Base-by-base conservation (phyloP, 1,140 invertebrate species). In the Papilio helenus region DNA sequence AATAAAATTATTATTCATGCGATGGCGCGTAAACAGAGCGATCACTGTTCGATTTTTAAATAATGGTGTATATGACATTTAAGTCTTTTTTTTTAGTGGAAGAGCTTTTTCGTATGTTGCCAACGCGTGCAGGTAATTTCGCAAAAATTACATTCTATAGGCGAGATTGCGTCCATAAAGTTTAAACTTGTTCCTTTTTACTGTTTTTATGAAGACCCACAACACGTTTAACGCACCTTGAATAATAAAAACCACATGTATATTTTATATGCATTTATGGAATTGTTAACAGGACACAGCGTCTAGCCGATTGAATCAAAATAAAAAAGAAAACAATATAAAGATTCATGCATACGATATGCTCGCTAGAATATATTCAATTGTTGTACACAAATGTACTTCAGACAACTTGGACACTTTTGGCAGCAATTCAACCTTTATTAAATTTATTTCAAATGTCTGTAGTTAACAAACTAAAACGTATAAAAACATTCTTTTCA, bases 161-260 rank as follows among this genome's bases (percentile, higher is more conserved):
- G 7, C 65, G 58, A 46, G 68, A 77, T 29, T 79, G 34, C 51
- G 23, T 55, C 23, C 77, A 81, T 81, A 55, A 76, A 80, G 16
- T 80, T 80, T 74, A 77, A 65, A 74, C 34, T 26, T 44, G 72
- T 46, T 46, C 10, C 42, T 73, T 73, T 73, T 73, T 73, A 73
- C 20, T 74, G 16, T 78, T 77, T 76, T 82, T 76, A 84, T 80
- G 79, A 83, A 79, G 79, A 79, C 71, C 78, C 77, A 68, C 81
- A 71, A 42, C 79, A 79, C 82, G 84, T 84, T 79, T 73, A 84
- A 84, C 81, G 82, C 82, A 80, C 78, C 68, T 81, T 29, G 85
- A 85, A 87, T 87, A 85, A 87, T 85, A 85, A 85, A 79, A 83
- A 83, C 79, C 72, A 65, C 71, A 49, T 71, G 61, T 68, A 55